Evolutionary conservation across 2,113 vertebrate species (phyloP).

Genomic region (Lonchura striata): DNA sequence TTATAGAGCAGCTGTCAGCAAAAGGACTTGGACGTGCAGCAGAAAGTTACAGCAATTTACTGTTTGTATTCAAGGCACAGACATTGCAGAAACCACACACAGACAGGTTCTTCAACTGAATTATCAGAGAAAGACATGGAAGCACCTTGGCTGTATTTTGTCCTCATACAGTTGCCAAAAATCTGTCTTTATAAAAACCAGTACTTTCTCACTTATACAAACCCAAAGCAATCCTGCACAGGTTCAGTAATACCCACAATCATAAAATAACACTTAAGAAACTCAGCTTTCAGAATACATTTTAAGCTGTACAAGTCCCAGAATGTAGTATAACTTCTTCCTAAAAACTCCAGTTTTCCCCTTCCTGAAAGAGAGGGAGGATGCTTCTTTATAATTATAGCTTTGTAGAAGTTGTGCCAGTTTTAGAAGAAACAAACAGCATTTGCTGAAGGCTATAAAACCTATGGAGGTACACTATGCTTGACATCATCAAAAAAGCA

Average conservation of each 20-base stretch:
- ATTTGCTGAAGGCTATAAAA: neutral
- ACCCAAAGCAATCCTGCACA: neutral
- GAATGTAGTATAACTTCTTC: neutral
- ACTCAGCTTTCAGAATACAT: neutral
- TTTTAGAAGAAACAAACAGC: neutral
- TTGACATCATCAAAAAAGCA: neutral
- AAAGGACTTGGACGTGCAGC: neutral
- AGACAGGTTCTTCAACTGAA: neutral
- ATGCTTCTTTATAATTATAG: neutral
- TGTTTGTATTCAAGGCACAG: neutral
- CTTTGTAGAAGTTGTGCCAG: neutral
- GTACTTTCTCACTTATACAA: neutral
- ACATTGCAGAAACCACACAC: neutral
- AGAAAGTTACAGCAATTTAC: neutral
- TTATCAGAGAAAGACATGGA: neutral
- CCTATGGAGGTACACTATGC: neutral
- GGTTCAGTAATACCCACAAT: neutral
- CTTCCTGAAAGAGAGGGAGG: neutral
- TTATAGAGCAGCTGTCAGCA: neutral
- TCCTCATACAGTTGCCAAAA: neutral
- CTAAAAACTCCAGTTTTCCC: neutral
- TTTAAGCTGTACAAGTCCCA: neutral
- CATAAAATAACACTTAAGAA: rapidly evolving
- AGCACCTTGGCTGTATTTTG: neutral
- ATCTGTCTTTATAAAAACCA: neutral